These are phyloP conservation scores for Drosophila varians DNA, from an alignment of 1,140 invertebrate species.

Conservation along the genomic window DNA sequence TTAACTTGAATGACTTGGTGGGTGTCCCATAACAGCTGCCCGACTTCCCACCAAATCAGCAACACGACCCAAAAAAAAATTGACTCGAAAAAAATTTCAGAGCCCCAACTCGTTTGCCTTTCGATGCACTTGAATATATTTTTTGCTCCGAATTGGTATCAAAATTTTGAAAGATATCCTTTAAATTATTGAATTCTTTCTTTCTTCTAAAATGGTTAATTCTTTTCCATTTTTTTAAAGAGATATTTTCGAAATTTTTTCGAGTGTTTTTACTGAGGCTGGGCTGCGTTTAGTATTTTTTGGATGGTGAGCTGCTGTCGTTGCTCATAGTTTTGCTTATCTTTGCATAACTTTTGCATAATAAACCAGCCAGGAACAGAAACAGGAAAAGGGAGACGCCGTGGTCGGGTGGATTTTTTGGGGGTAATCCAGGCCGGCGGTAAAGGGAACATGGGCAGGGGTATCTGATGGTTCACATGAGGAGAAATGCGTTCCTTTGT, in stretches of 20 bases:
- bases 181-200: no score
- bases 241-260: no score
- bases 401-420: neutral
- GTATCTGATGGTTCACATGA: conserved; percentile 30
- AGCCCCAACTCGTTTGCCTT: conserved; percentile 37
- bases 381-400: conserved; percentile 26
- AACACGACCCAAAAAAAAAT: conserved; percentile 28
- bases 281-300: conserved; percentile 56
- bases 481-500: conserved; percentile 74
- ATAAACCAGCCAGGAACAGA: conserved; percentile 72
- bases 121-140: neutral
- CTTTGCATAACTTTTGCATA: conserved; percentile 82
- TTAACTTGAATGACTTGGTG: conserved; percentile 74
- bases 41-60: conserved; percentile 60
- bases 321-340: conserved; percentile 82
- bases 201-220: no score
- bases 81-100: conserved; percentile 1
- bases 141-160: no score
- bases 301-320: conserved; percentile 70
- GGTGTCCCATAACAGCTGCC: conserved; percentile 60
- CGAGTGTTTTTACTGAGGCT: conserved; percentile 9
- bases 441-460: neutral
- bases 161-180: no score
- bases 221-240: no score
- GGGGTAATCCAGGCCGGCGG: neutral